A percentile compares a stretch with the other conserved stretches of the same genome.
Evolutionary conservation across 2,888 invertebrate genomes (phyloP).

Genomic region (Ceratothoa steindachneri): DNA sequence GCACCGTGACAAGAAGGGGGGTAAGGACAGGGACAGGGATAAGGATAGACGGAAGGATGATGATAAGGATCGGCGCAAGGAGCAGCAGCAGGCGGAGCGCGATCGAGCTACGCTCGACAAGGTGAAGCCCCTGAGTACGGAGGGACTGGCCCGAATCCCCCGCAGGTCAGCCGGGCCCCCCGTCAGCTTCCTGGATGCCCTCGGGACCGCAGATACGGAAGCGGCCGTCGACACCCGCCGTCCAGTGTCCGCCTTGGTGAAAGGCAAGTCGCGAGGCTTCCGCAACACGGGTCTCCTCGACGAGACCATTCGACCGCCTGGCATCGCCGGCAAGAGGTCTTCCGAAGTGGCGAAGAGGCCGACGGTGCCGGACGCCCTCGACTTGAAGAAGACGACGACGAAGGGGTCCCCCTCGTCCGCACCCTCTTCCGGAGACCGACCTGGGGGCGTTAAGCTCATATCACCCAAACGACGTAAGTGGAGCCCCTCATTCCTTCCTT

Average conservation of each 20-base stretch:
- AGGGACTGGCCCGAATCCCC: constrained; percentile 44
- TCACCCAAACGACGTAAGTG: constrained; percentile 47
- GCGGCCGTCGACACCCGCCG: constrained; percentile 15
- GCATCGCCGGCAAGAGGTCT: constrained; percentile 10
- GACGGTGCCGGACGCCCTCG: neutral
- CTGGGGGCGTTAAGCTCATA: constrained; percentile 45
- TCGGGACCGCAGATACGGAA: constrained; percentile 35
- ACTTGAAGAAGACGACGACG: neutral
- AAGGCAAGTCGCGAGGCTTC: constrained; percentile 42
- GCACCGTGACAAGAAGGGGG: neutral
- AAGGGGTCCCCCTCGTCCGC: constrained; percentile 21
- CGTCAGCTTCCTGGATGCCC: constrained; percentile 40
- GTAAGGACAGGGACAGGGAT: constrained; percentile 15
- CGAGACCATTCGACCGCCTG: constrained; percentile 33
- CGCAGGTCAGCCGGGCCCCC: constrained; percentile 11
- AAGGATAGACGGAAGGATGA: neutral
- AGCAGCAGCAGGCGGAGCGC: constrained; percentile 24
- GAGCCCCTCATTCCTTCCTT: too few species aligned
- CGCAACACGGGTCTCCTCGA: constrained; percentile 41
- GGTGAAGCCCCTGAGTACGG: constrained; percentile 36
- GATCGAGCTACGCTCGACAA: constrained; percentile 41
- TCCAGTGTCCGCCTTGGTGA: constrained; percentile 25
- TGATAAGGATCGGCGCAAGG: constrained; percentile 14
- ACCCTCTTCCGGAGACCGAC: constrained; percentile 31
- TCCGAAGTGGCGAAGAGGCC: constrained; percentile 15